Evolutionary conservation across 2,888 invertebrate species (phyloP).

Genomic region (Tribolium freemani): DNA sequence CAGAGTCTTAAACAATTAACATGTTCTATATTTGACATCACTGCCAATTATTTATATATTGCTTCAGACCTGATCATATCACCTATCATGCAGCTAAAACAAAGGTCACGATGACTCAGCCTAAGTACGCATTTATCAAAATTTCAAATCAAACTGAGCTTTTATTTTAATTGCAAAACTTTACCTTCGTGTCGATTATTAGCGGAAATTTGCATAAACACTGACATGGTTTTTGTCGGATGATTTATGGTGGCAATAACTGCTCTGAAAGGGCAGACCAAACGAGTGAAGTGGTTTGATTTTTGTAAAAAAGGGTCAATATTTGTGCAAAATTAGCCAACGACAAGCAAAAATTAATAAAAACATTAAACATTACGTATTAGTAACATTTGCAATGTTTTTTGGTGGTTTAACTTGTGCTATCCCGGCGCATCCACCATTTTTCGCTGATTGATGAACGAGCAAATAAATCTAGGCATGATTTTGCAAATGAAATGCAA

Average conservation of each 20-base stretch:
- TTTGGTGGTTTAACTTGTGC: too few species aligned
- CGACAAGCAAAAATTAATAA: neutral
- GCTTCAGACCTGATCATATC: neutral
- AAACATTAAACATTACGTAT: too few species aligned
- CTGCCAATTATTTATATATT: neutral
- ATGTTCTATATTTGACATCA: constrained; percentile 1
- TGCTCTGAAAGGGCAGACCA: neutral
- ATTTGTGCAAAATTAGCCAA: neutral
- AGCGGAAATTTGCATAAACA: neutral
- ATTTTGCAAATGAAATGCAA: neutral
- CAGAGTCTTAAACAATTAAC: constrained; percentile 7
- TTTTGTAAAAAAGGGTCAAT: neutral
- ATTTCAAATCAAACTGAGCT: neutral
- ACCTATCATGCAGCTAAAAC: neutral
- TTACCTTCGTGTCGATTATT: neutral
- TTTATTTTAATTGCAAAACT: neutral
- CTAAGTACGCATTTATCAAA: neutral
- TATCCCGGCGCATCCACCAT: constrained; percentile 23
- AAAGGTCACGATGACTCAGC: neutral
- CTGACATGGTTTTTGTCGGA: neutral
- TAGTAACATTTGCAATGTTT: too few species aligned
- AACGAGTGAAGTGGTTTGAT: neutral
- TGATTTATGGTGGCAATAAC: neutral
- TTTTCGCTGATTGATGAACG: constrained; percentile 1
- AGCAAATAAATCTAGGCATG: neutral